Evolutionary conservation across 2,888 invertebrate species (phyloP).

Genomic region (Dendrolimus pini): DNA sequence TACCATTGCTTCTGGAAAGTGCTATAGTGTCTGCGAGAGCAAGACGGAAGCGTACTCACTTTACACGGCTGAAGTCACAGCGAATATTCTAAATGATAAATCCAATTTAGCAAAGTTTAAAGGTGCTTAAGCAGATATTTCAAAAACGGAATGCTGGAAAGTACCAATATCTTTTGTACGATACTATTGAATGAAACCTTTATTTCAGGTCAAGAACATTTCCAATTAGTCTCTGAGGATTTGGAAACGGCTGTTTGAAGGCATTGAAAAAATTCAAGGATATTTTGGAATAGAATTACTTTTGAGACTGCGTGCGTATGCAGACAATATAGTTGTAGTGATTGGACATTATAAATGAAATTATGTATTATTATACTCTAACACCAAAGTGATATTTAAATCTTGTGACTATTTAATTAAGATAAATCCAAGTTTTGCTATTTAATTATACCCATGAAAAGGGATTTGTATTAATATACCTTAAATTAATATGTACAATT

Average conservation of each 20-base stretch:
- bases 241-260: conserved; percentile 68
- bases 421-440: conserved; percentile 20
- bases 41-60: too few species aligned
- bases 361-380: conserved; percentile 23
- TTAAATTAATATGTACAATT: background rate
- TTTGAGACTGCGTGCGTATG: background rate
- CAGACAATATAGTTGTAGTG: conserved; percentile 11
- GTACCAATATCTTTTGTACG: conserved; percentile 2
- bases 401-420: conserved; percentile 32
- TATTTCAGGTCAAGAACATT: conserved; percentile 72
- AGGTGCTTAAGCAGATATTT: background rate
- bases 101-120: background rate
- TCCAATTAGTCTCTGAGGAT: conserved; percentile 71
- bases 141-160: background rate
- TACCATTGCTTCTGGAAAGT: too few species aligned
- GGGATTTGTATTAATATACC: conserved; percentile 6
- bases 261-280: background rate
- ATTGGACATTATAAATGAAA: conserved; percentile 9
- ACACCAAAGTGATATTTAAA: conserved; percentile 59
- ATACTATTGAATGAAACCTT: conserved; percentile 14
- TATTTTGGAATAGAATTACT: background rate
- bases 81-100: too few species aligned
- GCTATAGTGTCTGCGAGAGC: too few species aligned
- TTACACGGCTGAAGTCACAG: too few species aligned
- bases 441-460: conserved; percentile 17